Evolutionary conservation across 1,140 invertebrate species (phyloP), one percentile per base, ranked within the genome.

Genomic region (Orussus abietinus): DNA sequence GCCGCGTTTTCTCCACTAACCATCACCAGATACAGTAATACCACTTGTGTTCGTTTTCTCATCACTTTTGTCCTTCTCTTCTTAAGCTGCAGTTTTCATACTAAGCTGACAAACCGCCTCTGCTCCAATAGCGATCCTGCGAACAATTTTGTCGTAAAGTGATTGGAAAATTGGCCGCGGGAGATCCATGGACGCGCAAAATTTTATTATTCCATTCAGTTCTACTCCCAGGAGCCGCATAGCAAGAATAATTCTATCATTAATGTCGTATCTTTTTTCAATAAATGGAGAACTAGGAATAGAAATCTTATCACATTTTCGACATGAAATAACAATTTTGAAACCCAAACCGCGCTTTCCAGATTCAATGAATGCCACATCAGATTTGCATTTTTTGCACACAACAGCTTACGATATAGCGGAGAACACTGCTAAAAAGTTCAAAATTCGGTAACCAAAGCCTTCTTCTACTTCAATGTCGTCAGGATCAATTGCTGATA

Each of bases 141-240:
- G 3, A 1, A 45, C 26, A 17, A 52, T 17, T 26, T 15, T 19
- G 11, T 52, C 42, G 9, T 48, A 48, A 31, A 36, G 32, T 12
- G 45, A 36, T 14, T 52, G 45, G 19, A 39, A 38, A 19, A 52
- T 38, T 3, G 39, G 35, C 11, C 31, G 25, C 7, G 32, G 39
- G 13, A 52, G 15, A 35, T 42, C 34, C 46, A 52, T 45, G 20
- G 43, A 45, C 4, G 42, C 46, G 14, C 49, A 48, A 40, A 52
- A 52, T 36, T 48, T 45, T 7, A 28, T 19, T 4, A 52, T 45
- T 12, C 42, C 49, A 14, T 45, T 34, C 22, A 42, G 22, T 11
- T 42, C 42, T 19, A 45, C 21, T 19, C 42, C 46, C n/a, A 45
- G 19, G 14, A 48, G 10, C 10, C 42, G 34, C 38, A 48, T 42